Evolutionary conservation across 2,797 vertebrate species (phyloP), one percentile per base, ranked within the genome.

Genomic region (Dendrocincla tyrannina): DNA sequence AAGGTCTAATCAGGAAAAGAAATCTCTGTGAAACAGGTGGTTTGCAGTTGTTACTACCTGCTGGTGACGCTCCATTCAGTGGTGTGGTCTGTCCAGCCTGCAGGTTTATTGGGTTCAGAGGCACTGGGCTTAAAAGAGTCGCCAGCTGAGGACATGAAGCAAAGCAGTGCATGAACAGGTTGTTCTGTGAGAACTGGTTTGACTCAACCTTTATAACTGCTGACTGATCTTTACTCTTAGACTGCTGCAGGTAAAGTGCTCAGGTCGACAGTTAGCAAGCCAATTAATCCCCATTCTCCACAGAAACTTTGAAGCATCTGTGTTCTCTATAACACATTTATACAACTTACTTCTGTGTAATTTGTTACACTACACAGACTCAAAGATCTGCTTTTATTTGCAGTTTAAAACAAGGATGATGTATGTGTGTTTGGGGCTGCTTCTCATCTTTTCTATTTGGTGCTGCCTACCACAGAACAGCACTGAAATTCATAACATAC

Each of bases 71-170:
- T 75, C 87, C 94, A 74, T 60, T 94, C 46, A 84, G 46, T 4
- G 94, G 39, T 53, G 94, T 11, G 70, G 88, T 33, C 49, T 88
- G 58, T 74, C 41, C 33, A 44, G 68, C 77, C 74, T 93, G 95
- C 35, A 96, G 28, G 67, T 78, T 97, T 30, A 97, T 17, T 27
- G 97, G 97, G 72, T 97, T 96, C 62, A 98, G 93, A 86, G 96
- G 91, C 59, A 96, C 88, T 80, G 97, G 88, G 77, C 93, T 97
- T 85, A 97, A 81, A 67, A 94, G 60, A 73, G 93, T 96, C 0
- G 12, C 70, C 92, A 97, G 0, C 98, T 98, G 63, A 89, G 85
- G 91, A 95, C 80, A 96, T 41, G 16, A 95, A 84, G 56, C 44
- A 69, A 60, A 96, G 87, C 63, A 59, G 25, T 1, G 27, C 39